Evolutionary conservation across 2,888 invertebrate genomes (phyloP).

Genomic region (Alentia gelatinosa): DNA sequence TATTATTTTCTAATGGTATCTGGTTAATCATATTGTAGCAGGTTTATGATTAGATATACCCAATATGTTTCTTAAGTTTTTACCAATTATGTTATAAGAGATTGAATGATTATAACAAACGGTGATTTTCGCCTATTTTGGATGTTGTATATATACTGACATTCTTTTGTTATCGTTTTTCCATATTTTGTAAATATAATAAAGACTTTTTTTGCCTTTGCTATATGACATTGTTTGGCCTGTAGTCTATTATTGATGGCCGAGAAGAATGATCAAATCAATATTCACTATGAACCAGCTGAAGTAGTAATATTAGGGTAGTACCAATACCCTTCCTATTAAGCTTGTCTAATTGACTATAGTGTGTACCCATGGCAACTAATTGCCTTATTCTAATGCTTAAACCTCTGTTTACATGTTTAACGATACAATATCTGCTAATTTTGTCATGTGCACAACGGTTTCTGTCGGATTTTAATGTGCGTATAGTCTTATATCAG

Average conservation of each 20-base stretch:
- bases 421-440: conserved; percentile 12
- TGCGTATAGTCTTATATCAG: no score
- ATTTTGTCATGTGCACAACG: background rate
- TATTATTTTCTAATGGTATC: no score
- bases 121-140: no score
- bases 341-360: background rate
- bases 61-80: no score
- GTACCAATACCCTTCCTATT: background rate
- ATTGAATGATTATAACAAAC: no score
- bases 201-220: background rate
- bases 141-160: no score
- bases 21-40: no score
- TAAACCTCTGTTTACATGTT: conserved; percentile 22
- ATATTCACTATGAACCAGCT: background rate
- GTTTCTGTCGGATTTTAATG: no score
- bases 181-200: background rate
- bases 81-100: no score
- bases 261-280: background rate
- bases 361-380: conserved; percentile 2
- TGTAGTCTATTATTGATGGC: background rate
- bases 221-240: background rate
- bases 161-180: no score
- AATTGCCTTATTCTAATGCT: conserved; percentile 17
- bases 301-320: background rate
- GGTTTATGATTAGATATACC: no score